Evolutionary conservation across 2,113 vertebrate species (phyloP).

Genomic region (Recurvirostra avosetta): DNA sequence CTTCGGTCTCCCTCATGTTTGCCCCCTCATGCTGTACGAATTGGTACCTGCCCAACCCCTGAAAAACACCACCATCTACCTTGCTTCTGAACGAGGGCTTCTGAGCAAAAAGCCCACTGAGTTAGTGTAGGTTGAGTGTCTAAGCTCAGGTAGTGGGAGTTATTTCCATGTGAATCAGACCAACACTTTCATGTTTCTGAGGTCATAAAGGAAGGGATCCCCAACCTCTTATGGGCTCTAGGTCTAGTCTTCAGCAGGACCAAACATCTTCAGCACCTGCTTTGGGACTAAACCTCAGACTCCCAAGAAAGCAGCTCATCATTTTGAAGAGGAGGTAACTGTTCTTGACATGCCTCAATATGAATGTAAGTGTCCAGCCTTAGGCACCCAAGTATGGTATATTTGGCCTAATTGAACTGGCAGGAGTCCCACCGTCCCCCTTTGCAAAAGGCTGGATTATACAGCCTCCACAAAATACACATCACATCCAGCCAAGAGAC

Average conservation of each 20-base stretch:
- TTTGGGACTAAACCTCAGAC: neutral
- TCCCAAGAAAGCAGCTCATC: neutral
- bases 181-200: neutral
- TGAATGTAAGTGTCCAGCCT: neutral
- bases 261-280: neutral
- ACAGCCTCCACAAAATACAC: neutral
- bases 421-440: rapidly evolving
- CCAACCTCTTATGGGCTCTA: neutral
- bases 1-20: neutral
- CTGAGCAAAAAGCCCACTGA: neutral
- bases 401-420: neutral
- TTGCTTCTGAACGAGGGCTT: neutral
- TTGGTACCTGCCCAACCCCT: neutral
- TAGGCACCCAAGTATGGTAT: neutral
- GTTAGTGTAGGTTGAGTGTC: neutral
- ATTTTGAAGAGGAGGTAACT: neutral
- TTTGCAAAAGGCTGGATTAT: neutral
- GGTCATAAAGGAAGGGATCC: neutral
- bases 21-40: neutral
- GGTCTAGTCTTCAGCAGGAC: neutral
- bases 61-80: neutral
- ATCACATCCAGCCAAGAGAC: neutral
- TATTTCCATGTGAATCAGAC: neutral
- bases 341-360: neutral
- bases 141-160: neutral